Evolutionary conservation across 1,140 invertebrate genomes (phyloP), one percentile per base, ranked within the genome.

Genomic region (Wasmannia auropunctata): DNA sequence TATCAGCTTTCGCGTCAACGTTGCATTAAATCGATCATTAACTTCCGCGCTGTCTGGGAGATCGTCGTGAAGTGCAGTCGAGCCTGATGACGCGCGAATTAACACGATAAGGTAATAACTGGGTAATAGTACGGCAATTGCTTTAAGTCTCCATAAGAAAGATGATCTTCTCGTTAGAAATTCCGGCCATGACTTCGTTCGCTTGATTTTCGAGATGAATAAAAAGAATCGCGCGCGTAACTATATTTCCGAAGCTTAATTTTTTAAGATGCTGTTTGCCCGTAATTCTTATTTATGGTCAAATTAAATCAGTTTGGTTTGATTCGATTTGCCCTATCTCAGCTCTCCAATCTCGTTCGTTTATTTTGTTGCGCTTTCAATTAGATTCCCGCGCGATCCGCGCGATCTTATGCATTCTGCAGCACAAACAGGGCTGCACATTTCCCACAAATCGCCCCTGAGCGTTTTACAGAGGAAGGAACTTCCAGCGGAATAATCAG

Each of bases 21-120:
- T 88, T 86, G 88, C 88, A 86, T 85, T 86, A 76, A 89, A 85
- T 58, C 88, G 88, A 89, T 89, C 88, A 77, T 88, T 89, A 88
- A 89, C 87, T 88, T 89, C 85, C 83, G 79, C 62, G 56, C 58
- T 63, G 60, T 54, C 58, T 51, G n/a, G 69, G 74, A 83, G 79
- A 72, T 83, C 79, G 65, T 31, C 37, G 67, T 34, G 25, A 14
- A 72, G 51, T 58, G 67, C 62, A 88, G 60, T 51, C 19, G 87
- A 56, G 67, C 75, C 56, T 62, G 87, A 56, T 85, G 60, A 89
- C 79, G 83, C 62, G 54, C 31, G 58, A 67, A 89, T 89, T 89
- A 89, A 80, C 67, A 28, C 51, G 34, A 31, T 83, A 83, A 83
- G 34, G 67, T 83, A 83, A 83, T 83, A 83, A 83, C 79, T 72